Percentiles rank a stretch among this genome's conserved stretches.
Evolutionary conservation across 2,888 invertebrate species (phyloP).

Genomic region (Tetranychus truncatus): DNA sequence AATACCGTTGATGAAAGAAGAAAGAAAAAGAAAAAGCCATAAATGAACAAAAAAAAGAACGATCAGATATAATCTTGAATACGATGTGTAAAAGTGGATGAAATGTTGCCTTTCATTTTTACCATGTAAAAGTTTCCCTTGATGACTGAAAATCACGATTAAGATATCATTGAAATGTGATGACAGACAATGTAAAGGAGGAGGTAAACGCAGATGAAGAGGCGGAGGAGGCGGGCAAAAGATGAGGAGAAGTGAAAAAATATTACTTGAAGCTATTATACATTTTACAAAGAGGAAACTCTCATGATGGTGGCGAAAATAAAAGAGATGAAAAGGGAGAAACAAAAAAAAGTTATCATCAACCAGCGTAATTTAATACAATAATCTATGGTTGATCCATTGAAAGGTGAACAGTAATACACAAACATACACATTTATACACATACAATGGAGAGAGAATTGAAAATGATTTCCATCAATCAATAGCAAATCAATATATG

Average conservation of each 20-base stretch:
- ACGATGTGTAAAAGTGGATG: too few species aligned
- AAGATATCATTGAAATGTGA: constrained; percentile 1
- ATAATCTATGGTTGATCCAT: background rate
- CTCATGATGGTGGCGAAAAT: background rate
- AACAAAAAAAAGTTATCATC: background rate
- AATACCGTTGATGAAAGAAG: background rate
- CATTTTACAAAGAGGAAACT: background rate
- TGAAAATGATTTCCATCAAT: background rate
- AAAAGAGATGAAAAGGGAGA: background rate
- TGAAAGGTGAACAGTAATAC: background rate
- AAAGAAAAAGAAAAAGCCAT: background rate
- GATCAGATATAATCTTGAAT: too few species aligned
- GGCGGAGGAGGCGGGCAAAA: background rate
- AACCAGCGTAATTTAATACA: background rate
- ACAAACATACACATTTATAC: background rate
- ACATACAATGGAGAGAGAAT: background rate
- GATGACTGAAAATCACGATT: background rate
- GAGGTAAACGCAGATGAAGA: background rate
- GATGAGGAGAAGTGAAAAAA: background rate
- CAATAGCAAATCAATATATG: background rate
- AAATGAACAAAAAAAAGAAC: too few species aligned
- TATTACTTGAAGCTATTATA: background rate
- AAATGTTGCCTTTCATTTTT: too few species aligned
- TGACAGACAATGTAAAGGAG: background rate
- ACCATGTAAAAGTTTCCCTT: background rate